These are phyloP conservation scores for Chamaea fasciata DNA, from an alignment of 2,113 vertebrate genomes.

Conservation along the genomic window DNA sequence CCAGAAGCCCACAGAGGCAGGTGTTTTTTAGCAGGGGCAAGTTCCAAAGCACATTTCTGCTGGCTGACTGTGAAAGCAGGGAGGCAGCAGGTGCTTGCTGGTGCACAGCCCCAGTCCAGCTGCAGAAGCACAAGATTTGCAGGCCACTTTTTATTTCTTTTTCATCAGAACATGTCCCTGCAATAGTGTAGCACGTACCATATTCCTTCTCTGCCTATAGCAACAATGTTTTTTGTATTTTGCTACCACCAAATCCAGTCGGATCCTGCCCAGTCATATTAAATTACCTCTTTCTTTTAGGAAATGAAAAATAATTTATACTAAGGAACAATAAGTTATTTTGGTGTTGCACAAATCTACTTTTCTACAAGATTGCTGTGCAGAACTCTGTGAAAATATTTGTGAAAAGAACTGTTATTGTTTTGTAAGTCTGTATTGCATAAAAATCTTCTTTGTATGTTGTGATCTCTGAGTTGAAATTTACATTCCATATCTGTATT, in stretches of 20 bases:
- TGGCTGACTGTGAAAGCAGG: not conserved
- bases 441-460: constrained; percentile 76
- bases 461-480: constrained; percentile 66
- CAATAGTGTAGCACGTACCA: not conserved
- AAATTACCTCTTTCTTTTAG: constrained; percentile 48
- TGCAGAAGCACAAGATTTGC: not conserved
- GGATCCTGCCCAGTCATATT: constrained; percentile 9
- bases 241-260: constrained; percentile 25
- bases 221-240: not conserved
- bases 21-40: not conserved
- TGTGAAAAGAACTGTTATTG: constrained; percentile 68
- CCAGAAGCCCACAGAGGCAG: not conserved
- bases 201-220: not conserved
- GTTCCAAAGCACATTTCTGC: constrained; percentile 44
- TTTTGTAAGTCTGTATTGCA: constrained; percentile 73
- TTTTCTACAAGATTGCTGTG: constrained; percentile 78
- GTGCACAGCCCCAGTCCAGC: not conserved
- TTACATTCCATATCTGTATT: constrained; percentile 56
- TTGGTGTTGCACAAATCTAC: constrained; percentile 75
- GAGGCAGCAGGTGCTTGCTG: not conserved
- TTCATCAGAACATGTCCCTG: not conserved
- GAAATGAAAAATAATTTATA: constrained; percentile 67
- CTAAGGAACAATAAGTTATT: constrained; percentile 70
- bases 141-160: not conserved
- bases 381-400: constrained; percentile 74